phyloP scores from a whole-genome alignment of 1,140 invertebrate genomes.

The Dryas iulia region DNA sequence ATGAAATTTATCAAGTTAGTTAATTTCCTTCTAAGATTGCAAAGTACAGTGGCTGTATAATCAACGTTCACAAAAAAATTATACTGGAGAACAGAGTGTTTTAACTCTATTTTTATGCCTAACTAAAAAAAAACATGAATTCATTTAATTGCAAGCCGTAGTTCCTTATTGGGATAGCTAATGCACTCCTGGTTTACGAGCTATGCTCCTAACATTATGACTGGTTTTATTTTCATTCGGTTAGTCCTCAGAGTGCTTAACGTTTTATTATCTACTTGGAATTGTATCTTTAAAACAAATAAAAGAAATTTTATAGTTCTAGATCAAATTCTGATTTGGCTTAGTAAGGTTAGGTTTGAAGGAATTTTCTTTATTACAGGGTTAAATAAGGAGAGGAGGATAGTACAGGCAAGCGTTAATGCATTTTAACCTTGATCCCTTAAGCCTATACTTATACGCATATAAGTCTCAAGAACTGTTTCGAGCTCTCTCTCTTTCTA shows the following conservation, averaged over 20 bases:
- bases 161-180: not conserved
- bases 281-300: not conserved
- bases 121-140: not conserved
- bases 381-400: no score
- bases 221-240: constrained; percentile 2
- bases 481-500: no score
- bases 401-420: no score
- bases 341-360: not conserved
- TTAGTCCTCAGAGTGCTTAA: not conserved
- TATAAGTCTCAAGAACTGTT: no score
- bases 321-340: not conserved
- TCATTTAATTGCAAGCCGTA: not conserved
- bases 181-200: not conserved
- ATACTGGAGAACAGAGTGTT: no score
- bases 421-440: no score
- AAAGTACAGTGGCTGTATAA: no score
- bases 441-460: no score
- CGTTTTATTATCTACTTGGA: not conserved
- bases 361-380: no score
- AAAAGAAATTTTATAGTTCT: not conserved
- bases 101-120: not conserved
- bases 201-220: not conserved
- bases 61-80: no score
- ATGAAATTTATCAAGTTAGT: no score
- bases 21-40: no score